These are phyloP conservation scores for Pao palembangensis DNA, from an alignment of 2,113 vertebrate species.

Conservation along the genomic window DNA sequence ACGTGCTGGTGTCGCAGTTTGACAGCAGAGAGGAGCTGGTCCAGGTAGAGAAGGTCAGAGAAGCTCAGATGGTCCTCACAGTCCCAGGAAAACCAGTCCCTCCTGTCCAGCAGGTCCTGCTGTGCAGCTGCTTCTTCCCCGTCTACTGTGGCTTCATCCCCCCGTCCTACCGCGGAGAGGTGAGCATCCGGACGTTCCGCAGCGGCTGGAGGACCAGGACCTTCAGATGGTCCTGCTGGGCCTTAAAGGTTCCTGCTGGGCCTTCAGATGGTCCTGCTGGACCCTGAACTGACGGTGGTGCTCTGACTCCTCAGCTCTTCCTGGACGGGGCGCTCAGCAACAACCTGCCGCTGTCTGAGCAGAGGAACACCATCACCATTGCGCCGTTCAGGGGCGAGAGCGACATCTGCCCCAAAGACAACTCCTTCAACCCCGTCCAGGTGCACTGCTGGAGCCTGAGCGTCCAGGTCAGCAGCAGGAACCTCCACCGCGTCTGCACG, in stretches of 20 bases:
- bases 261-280: background rate
- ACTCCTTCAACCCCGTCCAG: slow-evolving; percentile 56
- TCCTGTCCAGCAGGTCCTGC: slow-evolving; percentile 74
- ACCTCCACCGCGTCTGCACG: slow-evolving; percentile 59
- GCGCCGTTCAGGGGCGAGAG: slow-evolving; percentile 86
- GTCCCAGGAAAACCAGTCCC: background rate
- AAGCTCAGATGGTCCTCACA: background rate
- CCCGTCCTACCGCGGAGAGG: slow-evolving; percentile 86
- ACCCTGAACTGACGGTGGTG: background rate
- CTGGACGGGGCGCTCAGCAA: slow-evolving; percentile 85
- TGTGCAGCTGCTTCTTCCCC: slow-evolving; percentile 88
- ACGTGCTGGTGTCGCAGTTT: slow-evolving; percentile 87
- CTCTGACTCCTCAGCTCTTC: slow-evolving; percentile 72
- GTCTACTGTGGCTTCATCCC: slow-evolving; percentile 83
- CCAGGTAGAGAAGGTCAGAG: slow-evolving; percentile 69
- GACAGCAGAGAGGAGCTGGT: slow-evolving; percentile 87
- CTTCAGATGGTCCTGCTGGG: too few relatives aligned
- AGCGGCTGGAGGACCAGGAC: background rate
- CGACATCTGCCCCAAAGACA: slow-evolving; percentile 70
- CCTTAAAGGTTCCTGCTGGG: too few relatives aligned
- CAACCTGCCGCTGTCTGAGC: slow-evolving; percentile 76
- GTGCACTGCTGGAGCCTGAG: slow-evolving; percentile 61
- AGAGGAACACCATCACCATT: slow-evolving; percentile 84
- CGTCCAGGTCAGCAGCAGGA: slow-evolving; percentile 66
- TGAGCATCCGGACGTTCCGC: slow-evolving; percentile 76